These are phyloP conservation scores for Paracentrotus lividus DNA, from an alignment of 53 echinoderm and acorn worm species.

Conservation along the genomic window DNA sequence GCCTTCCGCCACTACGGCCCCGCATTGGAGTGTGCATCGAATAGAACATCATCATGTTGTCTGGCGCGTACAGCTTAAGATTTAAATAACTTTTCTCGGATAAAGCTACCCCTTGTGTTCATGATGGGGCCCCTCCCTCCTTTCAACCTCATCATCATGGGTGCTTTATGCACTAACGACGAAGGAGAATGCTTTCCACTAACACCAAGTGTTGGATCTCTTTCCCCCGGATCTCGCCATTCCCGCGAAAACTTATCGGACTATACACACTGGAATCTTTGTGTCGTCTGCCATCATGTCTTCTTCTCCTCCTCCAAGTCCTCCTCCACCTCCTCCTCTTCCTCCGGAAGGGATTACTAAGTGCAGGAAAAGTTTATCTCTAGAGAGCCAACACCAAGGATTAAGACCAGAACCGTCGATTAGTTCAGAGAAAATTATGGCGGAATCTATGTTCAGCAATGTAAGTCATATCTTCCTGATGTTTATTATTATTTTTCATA, in stretches of 20 bases:
- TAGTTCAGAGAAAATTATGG: constrained; percentile 35
- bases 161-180: not conserved
- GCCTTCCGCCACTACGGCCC: constrained; percentile 17
- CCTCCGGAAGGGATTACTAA: not conserved
- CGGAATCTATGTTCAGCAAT: constrained; percentile 40
- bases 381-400: constrained; percentile 28
- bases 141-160: not conserved
- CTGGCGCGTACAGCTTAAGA: constrained; percentile 11
- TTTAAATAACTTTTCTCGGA: constrained; percentile 7
- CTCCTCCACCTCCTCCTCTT: constrained; percentile 34
- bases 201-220: constrained; percentile 10
- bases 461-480: not conserved
- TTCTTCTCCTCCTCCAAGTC: constrained; percentile 25
- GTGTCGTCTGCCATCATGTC: not conserved
- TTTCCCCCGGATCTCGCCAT: constrained; percentile 9
- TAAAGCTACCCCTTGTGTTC: constrained; percentile 1
- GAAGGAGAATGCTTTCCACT: not conserved
- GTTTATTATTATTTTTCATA: not conserved
- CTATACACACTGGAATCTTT: constrained; percentile 30
- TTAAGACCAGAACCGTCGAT: constrained; percentile 40
- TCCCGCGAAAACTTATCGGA: constrained; percentile 54
- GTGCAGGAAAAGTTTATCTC: constrained; percentile 42
- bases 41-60: constrained; percentile 10
- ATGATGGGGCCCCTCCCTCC: constrained; percentile 60
- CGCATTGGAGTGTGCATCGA: not conserved